Percentiles rank a stretch among this genome's conserved stretches.
Evolutionary conservation across 2,888 invertebrate species (phyloP).

Genomic region (Drosophila neutralis): DNA sequence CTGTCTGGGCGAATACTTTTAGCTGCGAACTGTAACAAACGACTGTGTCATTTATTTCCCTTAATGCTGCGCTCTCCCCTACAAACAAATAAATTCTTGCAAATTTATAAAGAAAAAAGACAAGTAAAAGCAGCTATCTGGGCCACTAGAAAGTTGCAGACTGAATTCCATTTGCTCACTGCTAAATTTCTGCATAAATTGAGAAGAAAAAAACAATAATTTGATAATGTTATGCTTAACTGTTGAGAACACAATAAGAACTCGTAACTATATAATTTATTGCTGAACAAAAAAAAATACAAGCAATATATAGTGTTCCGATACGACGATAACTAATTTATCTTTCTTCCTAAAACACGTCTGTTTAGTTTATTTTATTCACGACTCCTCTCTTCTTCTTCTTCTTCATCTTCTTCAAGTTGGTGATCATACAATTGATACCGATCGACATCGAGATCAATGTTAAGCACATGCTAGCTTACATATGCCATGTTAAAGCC

Average conservation of each 20-base stretch:
- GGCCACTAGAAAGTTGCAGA: neutral
- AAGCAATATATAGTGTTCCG: neutral
- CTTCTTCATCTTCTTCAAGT: too few relatives aligned
- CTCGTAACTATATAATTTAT: neutral
- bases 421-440: too few relatives aligned
- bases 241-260: neutral
- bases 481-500: too few relatives aligned
- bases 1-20: conserved; percentile 44
- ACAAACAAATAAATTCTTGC: conserved; percentile 63
- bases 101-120: conserved; percentile 37
- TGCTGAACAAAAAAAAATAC: neutral
- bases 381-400: too few relatives aligned
- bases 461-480: too few relatives aligned
- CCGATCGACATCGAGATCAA: too few relatives aligned
- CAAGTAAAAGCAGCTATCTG: neutral
- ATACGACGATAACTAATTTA: neutral
- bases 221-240: neutral
- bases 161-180: neutral
- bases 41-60: conserved; percentile 2
- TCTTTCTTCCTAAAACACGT: too few relatives aligned
- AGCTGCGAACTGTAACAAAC: conserved; percentile 36
- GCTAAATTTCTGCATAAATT: neutral
- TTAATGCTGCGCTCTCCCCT: conserved; percentile 7
- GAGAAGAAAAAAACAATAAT: neutral
- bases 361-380: too few relatives aligned